Evolutionary conservation across 2,888 invertebrate genomes (phyloP).

Genomic region (Lypha dubia): DNA sequence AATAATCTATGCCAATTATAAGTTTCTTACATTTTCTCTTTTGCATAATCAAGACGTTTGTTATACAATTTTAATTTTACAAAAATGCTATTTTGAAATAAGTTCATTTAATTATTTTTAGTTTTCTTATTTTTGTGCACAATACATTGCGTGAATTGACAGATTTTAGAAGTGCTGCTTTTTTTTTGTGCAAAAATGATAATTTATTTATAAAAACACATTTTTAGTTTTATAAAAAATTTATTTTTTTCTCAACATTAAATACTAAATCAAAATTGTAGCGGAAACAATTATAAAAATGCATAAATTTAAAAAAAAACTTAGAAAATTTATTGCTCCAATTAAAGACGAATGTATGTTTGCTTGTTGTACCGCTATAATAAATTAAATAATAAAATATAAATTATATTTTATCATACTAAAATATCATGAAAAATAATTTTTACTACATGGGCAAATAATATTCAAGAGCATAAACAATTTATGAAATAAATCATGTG

Average conservation of each 20-base stretch:
- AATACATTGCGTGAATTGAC: slow-evolving; percentile 74
- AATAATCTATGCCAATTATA: too few species aligned
- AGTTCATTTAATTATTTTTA: too few species aligned
- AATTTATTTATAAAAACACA: slow-evolving; percentile 37
- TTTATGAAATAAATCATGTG: not conserved
- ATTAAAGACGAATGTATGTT: slow-evolving; percentile 31
- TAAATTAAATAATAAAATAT: slow-evolving; percentile 44
- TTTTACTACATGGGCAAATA: slow-evolving; percentile 32
- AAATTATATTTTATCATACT: slow-evolving; percentile 17
- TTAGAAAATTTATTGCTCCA: slow-evolving; percentile 51
- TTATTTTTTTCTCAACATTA: slow-evolving; percentile 28
- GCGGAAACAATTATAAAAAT: slow-evolving; percentile 61
- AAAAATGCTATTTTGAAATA: too few species aligned
- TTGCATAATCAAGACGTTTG: too few species aligned
- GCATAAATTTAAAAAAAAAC: slow-evolving; percentile 48
- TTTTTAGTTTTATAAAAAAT: slow-evolving; percentile 1
- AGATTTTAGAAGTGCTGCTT: too few species aligned
- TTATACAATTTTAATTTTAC: too few species aligned
- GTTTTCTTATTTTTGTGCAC: too few species aligned
- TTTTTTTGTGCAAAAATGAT: slow-evolving; percentile 60
- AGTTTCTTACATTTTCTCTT: too few species aligned
- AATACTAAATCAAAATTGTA: slow-evolving; percentile 46
- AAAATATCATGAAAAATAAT: slow-evolving; percentile 12
- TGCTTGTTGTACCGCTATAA: not conserved
- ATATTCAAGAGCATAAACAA: slow-evolving; percentile 30